phyloP scores from a whole-genome alignment of 2,797 vertebrate species.

The Manis pentadactyla region DNA sequence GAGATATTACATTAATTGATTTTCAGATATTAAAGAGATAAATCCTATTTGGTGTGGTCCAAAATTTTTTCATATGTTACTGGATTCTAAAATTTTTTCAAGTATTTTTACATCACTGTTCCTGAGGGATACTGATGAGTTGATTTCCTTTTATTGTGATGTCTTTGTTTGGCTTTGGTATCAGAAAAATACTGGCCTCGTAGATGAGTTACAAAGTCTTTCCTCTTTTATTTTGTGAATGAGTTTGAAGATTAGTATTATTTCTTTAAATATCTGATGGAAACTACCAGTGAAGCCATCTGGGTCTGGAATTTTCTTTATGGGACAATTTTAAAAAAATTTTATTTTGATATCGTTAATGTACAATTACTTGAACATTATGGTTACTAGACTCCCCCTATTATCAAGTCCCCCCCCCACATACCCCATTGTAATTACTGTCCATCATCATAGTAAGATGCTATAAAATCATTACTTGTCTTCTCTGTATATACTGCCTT shows the following conservation, averaged over 20 bases:
- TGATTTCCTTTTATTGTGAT: neutral
- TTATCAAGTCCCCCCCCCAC: too few species aligned
- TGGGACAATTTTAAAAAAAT: neutral
- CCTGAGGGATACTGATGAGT: neutral
- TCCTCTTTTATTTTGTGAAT: neutral
- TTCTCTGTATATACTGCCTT: too few species aligned
- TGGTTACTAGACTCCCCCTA: too few species aligned
- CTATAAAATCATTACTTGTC: too few species aligned
- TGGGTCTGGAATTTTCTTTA: neutral
- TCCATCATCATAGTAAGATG: too few species aligned
- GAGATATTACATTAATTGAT: neutral
- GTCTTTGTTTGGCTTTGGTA: neutral
- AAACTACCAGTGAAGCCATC: neutral
- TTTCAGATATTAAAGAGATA: slow-evolving; percentile 22
- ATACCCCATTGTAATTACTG: too few species aligned
- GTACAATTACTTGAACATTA: too few species aligned
- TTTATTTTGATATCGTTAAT: too few species aligned
- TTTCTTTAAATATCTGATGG: neutral
- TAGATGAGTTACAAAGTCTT: neutral
- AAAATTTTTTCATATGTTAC: neutral
- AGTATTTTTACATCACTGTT: neutral
- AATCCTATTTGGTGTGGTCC: neutral
- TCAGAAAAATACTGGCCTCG: neutral
- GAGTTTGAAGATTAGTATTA: neutral
- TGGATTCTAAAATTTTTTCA: neutral